Evolutionary conservation across 1,140 invertebrate species (phyloP).

Genomic region (Drosophila serrata): DNA sequence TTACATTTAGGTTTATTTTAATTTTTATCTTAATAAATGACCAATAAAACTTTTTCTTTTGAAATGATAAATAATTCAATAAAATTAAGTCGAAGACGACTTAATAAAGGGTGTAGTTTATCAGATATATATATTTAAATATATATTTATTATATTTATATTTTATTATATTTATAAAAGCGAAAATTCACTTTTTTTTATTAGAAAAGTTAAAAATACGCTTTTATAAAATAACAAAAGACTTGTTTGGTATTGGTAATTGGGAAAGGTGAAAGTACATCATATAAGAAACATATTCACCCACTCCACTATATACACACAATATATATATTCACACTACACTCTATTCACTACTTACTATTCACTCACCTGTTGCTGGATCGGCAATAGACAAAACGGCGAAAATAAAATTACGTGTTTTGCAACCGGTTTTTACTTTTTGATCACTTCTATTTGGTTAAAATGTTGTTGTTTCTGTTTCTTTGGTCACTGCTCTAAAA

Average conservation of each 20-base stretch:
- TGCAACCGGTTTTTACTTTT: conserved; percentile 37
- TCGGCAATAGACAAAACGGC: conserved; percentile 1
- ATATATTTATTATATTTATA: no score
- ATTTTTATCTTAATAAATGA: not conserved
- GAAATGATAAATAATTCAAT: not conserved
- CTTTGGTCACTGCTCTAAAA: conserved; percentile 38
- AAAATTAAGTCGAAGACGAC: not conserved
- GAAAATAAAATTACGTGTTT: conserved; percentile 34
- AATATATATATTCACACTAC: not conserved
- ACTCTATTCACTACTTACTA: conserved; percentile 5
- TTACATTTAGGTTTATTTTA: no score
- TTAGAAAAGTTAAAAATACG: not conserved
- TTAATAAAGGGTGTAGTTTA: no score
- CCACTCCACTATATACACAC: conserved; percentile 1
- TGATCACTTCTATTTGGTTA: conserved; percentile 28
- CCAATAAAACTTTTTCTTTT: not conserved
- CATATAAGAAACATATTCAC: conserved; percentile 19
- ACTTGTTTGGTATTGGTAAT: conserved; percentile 6
- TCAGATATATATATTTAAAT: no score
- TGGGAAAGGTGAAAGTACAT: conserved; percentile 33
- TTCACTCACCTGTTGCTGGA: conserved; percentile 44
- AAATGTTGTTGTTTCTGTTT: conserved; percentile 10
- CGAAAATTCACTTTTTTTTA: not conserved
- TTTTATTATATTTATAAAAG: not conserved
- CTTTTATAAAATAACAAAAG: not conserved